Base-by-base conservation (phyloP, 2,113 vertebrate species). In the Tragelaphus buxtoni region DNA sequence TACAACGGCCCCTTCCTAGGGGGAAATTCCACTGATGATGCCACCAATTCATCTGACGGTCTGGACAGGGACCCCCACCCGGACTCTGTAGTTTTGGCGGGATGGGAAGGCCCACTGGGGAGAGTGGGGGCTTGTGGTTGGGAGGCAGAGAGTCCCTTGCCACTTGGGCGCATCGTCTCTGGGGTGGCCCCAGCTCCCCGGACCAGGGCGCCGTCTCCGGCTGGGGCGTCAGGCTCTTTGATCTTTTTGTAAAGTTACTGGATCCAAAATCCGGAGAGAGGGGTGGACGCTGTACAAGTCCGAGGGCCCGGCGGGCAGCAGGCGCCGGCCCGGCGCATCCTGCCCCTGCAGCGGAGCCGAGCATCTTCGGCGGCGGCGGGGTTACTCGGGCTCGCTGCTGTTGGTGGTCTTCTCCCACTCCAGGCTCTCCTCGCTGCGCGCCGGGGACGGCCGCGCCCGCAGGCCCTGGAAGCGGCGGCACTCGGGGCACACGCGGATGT, bases 381-480 rank as follows among this genome's bases (percentile, higher is more conserved):
- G 58, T 98, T 99, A 99, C 99, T 99, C 99, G 17, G 99, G 99
- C 99, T 99, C 99, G 98, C 99, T 99, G 99, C 99, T 99, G 98
- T 99, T 99, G 98, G 99, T 99, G 94, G 99, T 98, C 98, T 99
- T 99, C 93, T 99, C 99, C 99, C 99, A 99, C 92, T 99, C 99
- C 94, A 99, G 98, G 98, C 99, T 99, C 94, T 99, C 99, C 58
- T 99, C 99, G 53, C 99, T 99, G 95, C 98, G 99, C 0, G 99
- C 98, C 0, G 98, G 98, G 0, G 98, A 99, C 32, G 99, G 99
- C n/a, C 99, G 99, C 4, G 99, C 98, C 69, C 99, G 98, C 4
- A 99, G 99, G 55, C 99, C 99, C 98, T 99, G 99, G 98, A 99
- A 99, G 53, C 99, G 98, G 94, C 99, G 99, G 97, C 99, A 99